Evolutionary conservation across 2,888 invertebrate genomes (phyloP).

Genomic region (Platycnemis pennipes): DNA sequence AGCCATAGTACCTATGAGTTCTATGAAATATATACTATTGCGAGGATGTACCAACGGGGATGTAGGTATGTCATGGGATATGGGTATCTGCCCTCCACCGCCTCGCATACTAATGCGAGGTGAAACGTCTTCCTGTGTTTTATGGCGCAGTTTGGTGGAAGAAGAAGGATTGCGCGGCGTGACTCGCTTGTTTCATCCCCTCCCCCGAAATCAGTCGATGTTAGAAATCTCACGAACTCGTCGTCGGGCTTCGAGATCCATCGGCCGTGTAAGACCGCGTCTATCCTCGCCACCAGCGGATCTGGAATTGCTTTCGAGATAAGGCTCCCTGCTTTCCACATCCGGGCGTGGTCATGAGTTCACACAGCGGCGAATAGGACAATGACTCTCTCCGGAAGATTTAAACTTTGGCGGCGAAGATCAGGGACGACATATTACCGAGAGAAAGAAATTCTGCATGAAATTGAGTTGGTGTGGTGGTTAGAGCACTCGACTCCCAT

Average conservation of each 20-base stretch:
- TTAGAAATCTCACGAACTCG: background rate
- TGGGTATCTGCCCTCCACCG: background rate
- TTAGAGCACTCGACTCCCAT: too few relatives aligned
- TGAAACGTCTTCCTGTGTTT: background rate
- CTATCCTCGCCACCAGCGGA: background rate
- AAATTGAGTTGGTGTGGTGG: too few relatives aligned
- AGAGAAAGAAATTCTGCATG: too few relatives aligned
- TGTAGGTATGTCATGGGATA: background rate
- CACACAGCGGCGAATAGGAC: background rate
- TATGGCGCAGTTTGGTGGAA: background rate
- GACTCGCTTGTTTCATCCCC: background rate
- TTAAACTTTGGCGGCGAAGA: background rate
- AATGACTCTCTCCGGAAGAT: background rate
- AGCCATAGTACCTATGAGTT: background rate
- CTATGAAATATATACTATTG: background rate
- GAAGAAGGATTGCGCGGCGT: background rate
- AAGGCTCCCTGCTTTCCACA: background rate
- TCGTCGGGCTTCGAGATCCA: background rate
- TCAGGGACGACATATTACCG: background rate
- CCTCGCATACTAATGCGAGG: background rate
- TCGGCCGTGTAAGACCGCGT: background rate
- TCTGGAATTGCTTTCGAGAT: background rate
- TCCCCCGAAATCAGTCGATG: background rate
- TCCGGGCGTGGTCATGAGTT: background rate
- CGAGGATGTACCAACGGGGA: background rate